A percentile compares a stretch with the other conserved stretches of the same genome.
Evolutionary conservation across 2,888 invertebrate species (phyloP).

Genomic region (Druceiella hillmani): DNA sequence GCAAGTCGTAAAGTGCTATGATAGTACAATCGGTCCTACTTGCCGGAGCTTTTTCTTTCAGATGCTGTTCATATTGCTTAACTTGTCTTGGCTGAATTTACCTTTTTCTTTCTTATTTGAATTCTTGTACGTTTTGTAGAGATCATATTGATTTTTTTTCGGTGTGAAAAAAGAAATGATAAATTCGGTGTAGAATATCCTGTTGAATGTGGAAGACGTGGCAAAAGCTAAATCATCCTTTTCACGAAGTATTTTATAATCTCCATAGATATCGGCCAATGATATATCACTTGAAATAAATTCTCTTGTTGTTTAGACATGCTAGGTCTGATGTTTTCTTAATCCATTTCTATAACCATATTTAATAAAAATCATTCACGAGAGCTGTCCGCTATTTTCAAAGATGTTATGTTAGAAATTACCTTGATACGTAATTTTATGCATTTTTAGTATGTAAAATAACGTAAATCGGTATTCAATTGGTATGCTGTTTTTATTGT

Average conservation of each 20-base stretch:
- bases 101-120: neutral
- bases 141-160: neutral
- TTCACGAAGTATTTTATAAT: neutral
- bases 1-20: constrained; percentile 12
- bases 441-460: no score
- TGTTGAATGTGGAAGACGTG: neutral
- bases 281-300: neutral
- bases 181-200: neutral
- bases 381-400: no score
- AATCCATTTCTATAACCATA: constrained; percentile 2
- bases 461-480: no score
- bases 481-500: no score
- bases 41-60: neutral
- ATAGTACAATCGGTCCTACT: neutral
- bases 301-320: constrained; percentile 3
- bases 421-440: neutral
- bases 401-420: neutral
- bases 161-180: neutral
- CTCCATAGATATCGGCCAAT: neutral
- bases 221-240: neutral
- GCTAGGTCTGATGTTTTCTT: constrained; percentile 5
- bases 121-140: neutral
- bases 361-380: constrained; percentile 2
- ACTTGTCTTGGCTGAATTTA: neutral
- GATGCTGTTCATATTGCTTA: neutral